phyloP scores from a whole-genome alignment of 2,797 vertebrate genomes.

The Channallabes apus region DNA sequence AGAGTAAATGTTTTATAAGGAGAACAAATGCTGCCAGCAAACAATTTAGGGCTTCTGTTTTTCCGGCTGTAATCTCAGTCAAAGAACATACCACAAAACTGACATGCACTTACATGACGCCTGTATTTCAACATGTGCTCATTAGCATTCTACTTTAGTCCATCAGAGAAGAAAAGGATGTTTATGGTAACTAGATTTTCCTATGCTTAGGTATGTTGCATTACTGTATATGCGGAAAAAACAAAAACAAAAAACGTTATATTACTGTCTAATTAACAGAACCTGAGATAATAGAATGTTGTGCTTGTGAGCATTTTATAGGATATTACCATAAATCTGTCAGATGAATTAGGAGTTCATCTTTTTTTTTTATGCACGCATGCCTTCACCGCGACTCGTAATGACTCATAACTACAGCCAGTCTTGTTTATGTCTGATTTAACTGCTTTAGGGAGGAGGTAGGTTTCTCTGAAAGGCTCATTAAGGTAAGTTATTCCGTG shows the following conservation, averaged over 20 bases:
- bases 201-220: constrained; percentile 10
- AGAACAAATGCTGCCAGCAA: background rate
- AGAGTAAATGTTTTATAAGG: constrained; percentile 1
- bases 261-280: constrained; percentile 30
- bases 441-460: constrained; percentile 23
- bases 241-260: background rate
- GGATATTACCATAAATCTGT: constrained; percentile 30
- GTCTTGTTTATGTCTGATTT: constrained; percentile 36
- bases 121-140: background rate
- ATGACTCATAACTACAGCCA: constrained; percentile 31
- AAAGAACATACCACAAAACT: background rate
- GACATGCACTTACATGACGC: background rate
- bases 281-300: constrained; percentile 1
- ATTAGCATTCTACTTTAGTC: background rate
- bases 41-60: background rate
- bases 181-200: background rate
- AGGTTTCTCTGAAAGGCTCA: constrained; percentile 18
- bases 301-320: constrained; percentile 8
- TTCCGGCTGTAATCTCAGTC: constrained; percentile 1
- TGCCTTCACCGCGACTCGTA: constrained; percentile 11
- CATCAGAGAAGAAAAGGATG: background rate
- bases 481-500: constrained; percentile 33
- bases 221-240: background rate
- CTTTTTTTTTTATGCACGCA: constrained; percentile 4
- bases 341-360: constrained; percentile 28